Conservation (phyloP, 2,113 vertebrate genomes). For the Lasiurus cinereus region DNA sequence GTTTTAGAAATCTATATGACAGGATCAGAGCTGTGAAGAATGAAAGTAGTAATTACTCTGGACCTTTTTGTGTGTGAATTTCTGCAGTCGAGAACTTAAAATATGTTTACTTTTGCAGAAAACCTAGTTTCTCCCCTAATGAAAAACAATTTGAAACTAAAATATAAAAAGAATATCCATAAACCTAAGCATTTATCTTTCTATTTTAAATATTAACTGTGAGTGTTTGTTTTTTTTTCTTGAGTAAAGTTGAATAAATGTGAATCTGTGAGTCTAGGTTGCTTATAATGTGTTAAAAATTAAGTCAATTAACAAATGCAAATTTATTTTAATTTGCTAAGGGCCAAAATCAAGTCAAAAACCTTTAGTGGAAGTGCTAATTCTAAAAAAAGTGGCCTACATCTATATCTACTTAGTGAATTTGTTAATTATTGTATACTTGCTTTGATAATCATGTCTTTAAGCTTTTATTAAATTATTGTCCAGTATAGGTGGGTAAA, state of each 20-base stretch:
- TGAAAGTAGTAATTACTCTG: conserved; percentile 38
- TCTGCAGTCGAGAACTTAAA: conserved; percentile 43
- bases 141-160: conserved; percentile 47
- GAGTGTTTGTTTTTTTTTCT: not conserved
- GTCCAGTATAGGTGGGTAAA: not conserved
- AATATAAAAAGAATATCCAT: not conserved
- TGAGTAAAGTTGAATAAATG: conserved; percentile 14
- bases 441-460: conserved; percentile 14
- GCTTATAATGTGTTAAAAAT: conserved; percentile 49
- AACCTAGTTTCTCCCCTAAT: conserved; percentile 30
- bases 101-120: not conserved
- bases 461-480: conserved; percentile 47
- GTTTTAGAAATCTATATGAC: conserved; percentile 29
- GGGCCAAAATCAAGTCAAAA: not conserved
- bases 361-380: not conserved
- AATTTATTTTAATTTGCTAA: conserved; percentile 62
- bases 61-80: not conserved
- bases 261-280: not conserved
- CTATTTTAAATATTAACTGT: conserved; percentile 40
- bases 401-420: not conserved
- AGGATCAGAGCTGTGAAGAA: conserved; percentile 37
- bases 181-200: conserved; percentile 29
- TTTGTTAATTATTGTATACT: conserved; percentile 7
- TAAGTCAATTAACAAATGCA: conserved; percentile 34
- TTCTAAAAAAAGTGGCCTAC: not conserved